Evolutionary conservation across 2,797 vertebrate genomes (phyloP).

Genomic region (Phalanger gymnotis): DNA sequence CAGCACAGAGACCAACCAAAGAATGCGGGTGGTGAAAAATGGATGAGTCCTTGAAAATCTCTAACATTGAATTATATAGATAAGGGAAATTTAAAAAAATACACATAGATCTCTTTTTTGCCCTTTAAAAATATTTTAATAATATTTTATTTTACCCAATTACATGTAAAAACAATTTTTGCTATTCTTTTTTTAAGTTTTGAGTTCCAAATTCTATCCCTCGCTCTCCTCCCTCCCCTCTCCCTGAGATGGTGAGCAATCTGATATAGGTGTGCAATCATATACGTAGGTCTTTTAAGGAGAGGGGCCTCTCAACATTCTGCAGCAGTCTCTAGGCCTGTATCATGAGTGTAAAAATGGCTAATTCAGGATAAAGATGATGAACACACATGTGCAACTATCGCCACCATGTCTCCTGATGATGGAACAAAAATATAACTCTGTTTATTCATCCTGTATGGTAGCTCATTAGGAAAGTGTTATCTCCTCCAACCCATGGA

Average conservation of each 20-base stretch:
- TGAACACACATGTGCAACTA: background rate
- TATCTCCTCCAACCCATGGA: background rate
- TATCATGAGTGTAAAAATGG: slow-evolving; percentile 8
- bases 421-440: background rate
- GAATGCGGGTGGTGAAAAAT: background rate
- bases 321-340: background rate
- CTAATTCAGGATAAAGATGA: background rate
- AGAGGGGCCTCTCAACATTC: background rate
- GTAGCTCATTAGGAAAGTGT: background rate
- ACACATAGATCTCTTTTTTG: background rate
- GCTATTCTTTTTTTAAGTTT: background rate
- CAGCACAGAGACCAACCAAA: background rate
- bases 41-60: background rate
- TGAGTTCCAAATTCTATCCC: background rate
- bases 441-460: background rate
- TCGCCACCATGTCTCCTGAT: background rate
- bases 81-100: background rate
- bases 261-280: background rate
- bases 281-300: background rate
- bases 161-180: background rate
- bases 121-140: background rate
- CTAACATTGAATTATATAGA: background rate
- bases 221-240: background rate
- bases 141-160: background rate
- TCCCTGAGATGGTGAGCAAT: background rate